These are phyloP conservation scores for Musca domestica DNA, from an alignment of 1,140 invertebrate genomes.

Conservation along the genomic window DNA sequence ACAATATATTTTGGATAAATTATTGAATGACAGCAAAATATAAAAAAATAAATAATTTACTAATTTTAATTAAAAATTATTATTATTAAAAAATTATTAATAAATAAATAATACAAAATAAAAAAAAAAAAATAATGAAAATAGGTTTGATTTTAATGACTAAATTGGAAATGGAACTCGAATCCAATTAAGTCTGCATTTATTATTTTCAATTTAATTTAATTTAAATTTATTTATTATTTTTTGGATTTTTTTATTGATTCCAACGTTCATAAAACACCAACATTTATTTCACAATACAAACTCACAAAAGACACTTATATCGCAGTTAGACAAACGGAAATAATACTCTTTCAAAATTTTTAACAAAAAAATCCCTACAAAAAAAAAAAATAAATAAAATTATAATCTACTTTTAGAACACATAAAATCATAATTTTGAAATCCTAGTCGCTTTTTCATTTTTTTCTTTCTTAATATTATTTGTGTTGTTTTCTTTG, in stretches of 20 bases:
- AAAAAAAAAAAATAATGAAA: too few relatives aligned
- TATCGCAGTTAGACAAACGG: background rate
- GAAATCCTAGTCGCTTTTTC: slow-evolving; percentile 7
- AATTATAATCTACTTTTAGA: background rate
- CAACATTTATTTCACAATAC: background rate
- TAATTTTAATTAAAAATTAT: too few relatives aligned
- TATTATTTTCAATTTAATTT: background rate
- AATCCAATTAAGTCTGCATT: too few relatives aligned
- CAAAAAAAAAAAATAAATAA: background rate
- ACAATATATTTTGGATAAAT: too few relatives aligned
- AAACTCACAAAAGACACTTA: background rate
- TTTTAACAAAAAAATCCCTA: background rate
- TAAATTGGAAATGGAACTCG: too few relatives aligned
- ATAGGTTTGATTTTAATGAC: too few relatives aligned
- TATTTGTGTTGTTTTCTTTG: too few relatives aligned
- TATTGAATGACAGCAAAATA: too few relatives aligned
- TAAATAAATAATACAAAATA: too few relatives aligned
- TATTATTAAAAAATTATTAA: too few relatives aligned
- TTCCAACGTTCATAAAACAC: slow-evolving; percentile 1
- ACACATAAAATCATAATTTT: background rate
- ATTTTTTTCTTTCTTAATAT: background rate
- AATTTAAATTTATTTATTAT: background rate
- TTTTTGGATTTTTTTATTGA: background rate
- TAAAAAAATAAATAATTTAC: too few relatives aligned
- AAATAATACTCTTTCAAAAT: background rate